Percentiles rank a stretch among this genome's conserved stretches.
These are phyloP conservation scores for Cryptotermes secundus DNA, from an alignment of 1,140 invertebrate genomes.

Conservation along the genomic window DNA sequence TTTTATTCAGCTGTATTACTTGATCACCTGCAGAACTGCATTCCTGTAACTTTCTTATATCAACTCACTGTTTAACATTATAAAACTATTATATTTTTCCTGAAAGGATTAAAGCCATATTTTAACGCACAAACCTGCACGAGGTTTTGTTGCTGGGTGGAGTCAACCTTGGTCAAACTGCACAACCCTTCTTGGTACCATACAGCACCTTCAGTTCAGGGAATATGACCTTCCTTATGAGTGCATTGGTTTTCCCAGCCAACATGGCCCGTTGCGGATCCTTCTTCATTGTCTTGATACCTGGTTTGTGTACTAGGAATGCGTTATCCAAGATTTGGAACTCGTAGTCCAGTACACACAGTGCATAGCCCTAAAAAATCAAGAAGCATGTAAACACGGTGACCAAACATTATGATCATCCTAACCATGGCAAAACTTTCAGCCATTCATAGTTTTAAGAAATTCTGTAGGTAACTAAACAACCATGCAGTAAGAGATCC, in stretches of 20 bases:
- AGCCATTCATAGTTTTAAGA: background rate
- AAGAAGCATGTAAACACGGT: constrained; percentile 29
- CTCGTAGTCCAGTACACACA: constrained; percentile 85
- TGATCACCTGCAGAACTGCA: too few species aligned
- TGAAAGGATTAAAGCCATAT: too few species aligned
- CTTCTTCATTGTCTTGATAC: constrained; percentile 78
- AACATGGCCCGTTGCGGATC: constrained; percentile 72
- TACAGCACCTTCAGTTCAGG: constrained; percentile 83
- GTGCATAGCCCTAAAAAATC: constrained; percentile 72
- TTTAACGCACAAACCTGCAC: background rate
- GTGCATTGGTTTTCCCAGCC: constrained; percentile 72
- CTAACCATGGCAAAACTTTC: background rate
- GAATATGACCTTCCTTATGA: constrained; percentile 78
- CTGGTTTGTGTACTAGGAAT: constrained; percentile 83
- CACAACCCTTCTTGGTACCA: constrained; percentile 75
- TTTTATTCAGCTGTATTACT: too few species aligned
- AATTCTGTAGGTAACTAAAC: too few species aligned
- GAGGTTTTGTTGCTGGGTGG: background rate
- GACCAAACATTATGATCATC: background rate
- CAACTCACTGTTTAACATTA: too few species aligned
- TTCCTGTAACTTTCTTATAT: too few species aligned
- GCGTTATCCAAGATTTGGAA: constrained; percentile 88
- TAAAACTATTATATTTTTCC: too few species aligned
- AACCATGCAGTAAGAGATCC: too few species aligned
- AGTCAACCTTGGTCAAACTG: constrained; percentile 56